These are phyloP conservation scores for Lucilia sericata DNA, from an alignment of 1,140 invertebrate species.

Conservation along the genomic window DNA sequence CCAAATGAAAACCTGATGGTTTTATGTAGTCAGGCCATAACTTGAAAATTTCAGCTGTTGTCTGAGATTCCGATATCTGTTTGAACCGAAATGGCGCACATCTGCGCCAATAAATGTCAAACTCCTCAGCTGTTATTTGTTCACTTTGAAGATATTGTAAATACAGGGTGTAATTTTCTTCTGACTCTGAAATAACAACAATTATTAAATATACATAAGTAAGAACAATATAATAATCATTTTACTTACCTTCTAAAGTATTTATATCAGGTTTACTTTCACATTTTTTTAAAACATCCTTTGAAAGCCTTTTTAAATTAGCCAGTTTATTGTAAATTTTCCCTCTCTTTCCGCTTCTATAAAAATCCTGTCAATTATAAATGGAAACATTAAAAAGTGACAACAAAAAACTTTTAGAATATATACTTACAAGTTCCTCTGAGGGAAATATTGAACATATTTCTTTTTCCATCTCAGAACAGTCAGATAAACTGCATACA, in stretches of 20 bases:
- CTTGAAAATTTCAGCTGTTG: too few species aligned
- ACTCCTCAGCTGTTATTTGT: not conserved
- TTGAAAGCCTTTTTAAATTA: too few species aligned
- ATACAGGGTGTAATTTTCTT: too few species aligned
- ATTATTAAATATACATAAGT: not conserved
- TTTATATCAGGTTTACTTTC: too few species aligned
- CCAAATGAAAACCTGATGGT: too few species aligned
- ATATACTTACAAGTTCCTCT: not conserved
- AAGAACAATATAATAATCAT: not conserved
- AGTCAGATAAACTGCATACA: not conserved
- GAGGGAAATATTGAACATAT: not conserved
- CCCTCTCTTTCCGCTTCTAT: not conserved
- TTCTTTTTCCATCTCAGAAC: not conserved
- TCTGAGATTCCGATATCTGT: not conserved
- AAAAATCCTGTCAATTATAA: not conserved
- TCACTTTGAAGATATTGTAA: not conserved
- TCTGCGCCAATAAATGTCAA: not conserved
- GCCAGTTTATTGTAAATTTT: not conserved
- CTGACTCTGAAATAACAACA: conserved; percentile 6
- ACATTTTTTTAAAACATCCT: too few species aligned
- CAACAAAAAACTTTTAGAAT: not conserved
- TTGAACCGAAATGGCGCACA: not conserved
- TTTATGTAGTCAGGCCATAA: too few species aligned
- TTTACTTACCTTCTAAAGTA: not conserved
- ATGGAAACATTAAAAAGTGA: not conserved